Percentiles rank a stretch among this genome's conserved stretches.
Evolutionary conservation across 2,113 vertebrate species (phyloP).

Genomic region (Calidris pugnax): DNA sequence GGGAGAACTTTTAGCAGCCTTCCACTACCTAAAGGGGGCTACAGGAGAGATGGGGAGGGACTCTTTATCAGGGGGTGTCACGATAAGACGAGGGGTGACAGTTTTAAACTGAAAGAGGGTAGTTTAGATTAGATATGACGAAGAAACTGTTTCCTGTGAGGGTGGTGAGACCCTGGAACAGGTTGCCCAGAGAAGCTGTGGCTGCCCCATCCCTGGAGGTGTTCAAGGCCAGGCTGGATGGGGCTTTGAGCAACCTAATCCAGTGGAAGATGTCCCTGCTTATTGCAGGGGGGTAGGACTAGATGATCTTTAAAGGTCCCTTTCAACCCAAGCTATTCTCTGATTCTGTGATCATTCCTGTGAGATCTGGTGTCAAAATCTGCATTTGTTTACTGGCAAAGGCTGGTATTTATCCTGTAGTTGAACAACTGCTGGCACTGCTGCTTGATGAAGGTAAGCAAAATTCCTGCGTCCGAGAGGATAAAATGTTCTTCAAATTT

Average conservation of each 20-base stretch:
- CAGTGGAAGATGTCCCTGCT: background rate
- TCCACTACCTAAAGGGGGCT: background rate
- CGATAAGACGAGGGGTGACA: background rate
- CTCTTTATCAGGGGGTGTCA: background rate
- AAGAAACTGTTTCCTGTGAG: background rate
- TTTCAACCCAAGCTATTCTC: background rate
- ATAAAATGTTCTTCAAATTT: background rate
- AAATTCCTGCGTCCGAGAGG: background rate
- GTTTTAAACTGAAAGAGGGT: background rate
- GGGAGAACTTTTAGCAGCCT: background rate
- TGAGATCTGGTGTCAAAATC: background rate
- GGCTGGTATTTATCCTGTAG: background rate
- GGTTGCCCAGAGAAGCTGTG: background rate
- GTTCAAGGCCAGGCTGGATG: background rate
- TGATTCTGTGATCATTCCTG: background rate
- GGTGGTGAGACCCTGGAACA: background rate
- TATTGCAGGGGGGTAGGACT: background rate
- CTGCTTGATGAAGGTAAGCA: conserved; percentile 7
- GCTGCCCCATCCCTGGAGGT: background rate
- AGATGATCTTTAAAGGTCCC: background rate
- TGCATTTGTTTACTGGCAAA: conserved; percentile 4
- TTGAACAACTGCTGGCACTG: background rate
- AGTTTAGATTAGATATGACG: background rate
- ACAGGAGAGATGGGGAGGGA: background rate
- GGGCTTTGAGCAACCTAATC: background rate